Evolutionary conservation across 2,797 vertebrate genomes (phyloP).

Genomic region (Lacerta viridis): DNA sequence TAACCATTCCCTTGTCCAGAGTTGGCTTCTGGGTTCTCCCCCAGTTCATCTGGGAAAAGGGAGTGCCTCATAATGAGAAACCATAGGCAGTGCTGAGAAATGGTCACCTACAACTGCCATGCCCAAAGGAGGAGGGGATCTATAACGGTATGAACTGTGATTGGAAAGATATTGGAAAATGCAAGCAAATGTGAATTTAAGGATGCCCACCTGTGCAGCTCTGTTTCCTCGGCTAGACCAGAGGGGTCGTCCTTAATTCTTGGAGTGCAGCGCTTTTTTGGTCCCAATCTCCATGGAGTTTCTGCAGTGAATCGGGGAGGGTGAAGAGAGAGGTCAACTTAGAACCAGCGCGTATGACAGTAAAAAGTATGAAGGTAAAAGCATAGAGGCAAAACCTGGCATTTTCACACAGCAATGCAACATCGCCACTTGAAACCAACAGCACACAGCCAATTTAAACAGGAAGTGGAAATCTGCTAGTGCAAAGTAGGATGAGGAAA

Average conservation of each 20-base stretch:
- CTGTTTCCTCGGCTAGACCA: background rate
- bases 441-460: slow-evolving; percentile 7
- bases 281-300: slow-evolving; percentile 4
- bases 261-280: background rate
- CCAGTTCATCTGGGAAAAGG: background rate
- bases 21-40: background rate
- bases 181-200: background rate
- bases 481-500: slow-evolving; percentile 25
- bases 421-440: background rate
- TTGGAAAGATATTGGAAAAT: background rate
- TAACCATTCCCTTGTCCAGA: background rate
- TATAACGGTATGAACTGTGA: too few relatives aligned
- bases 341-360: background rate
- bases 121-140: too few relatives aligned
- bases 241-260: background rate
- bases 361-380: background rate
- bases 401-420: background rate
- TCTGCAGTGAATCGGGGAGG: slow-evolving; percentile 7
- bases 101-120: background rate
- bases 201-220: background rate
- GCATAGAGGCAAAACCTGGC: background rate
- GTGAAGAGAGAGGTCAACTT: background rate
- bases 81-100: background rate
- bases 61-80: background rate
- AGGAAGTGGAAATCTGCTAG: slow-evolving; percentile 22